Evolutionary conservation across 2,888 invertebrate genomes (phyloP).

Genomic region (Mythimna loreyi): DNA sequence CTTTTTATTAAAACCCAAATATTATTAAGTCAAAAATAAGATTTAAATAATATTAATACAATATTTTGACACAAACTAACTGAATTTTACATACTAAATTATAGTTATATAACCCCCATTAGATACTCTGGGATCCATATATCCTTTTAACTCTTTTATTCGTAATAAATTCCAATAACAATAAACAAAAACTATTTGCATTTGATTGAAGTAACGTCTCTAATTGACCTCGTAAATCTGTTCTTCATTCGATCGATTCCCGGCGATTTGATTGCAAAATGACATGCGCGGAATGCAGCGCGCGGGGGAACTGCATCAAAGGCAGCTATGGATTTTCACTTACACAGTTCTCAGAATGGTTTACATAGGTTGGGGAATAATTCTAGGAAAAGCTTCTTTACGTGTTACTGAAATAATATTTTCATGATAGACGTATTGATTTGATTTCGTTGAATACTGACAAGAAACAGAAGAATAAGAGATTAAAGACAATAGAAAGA

Average conservation of each 20-base stretch:
- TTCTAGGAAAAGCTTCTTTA: neutral
- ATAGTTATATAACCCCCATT: neutral
- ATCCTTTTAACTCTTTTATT: neutral
- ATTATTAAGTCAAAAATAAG: neutral
- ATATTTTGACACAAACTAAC: neutral
- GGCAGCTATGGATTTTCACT: constrained; percentile 28
- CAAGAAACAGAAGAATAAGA: no score
- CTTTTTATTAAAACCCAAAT: neutral
- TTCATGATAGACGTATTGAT: neutral
- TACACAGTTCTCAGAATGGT: constrained; percentile 8
- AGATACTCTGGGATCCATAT: neutral
- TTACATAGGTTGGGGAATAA: neutral
- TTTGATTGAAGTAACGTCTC: constrained; percentile 28
- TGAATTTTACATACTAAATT: neutral
- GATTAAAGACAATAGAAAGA: no score
- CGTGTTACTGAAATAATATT: neutral
- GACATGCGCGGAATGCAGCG: constrained; percentile 52
- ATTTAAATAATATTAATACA: neutral
- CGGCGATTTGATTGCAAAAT: constrained; percentile 33
- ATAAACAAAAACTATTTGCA: constrained; percentile 34
- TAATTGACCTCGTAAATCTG: constrained; percentile 55
- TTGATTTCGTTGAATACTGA: no score
- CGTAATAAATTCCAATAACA: neutral
- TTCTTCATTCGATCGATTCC: constrained; percentile 51
- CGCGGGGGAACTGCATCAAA: constrained; percentile 28